Evolutionary conservation across 2,888 invertebrate genomes (phyloP).

Genomic region (Hirudinaria manillensis): DNA sequence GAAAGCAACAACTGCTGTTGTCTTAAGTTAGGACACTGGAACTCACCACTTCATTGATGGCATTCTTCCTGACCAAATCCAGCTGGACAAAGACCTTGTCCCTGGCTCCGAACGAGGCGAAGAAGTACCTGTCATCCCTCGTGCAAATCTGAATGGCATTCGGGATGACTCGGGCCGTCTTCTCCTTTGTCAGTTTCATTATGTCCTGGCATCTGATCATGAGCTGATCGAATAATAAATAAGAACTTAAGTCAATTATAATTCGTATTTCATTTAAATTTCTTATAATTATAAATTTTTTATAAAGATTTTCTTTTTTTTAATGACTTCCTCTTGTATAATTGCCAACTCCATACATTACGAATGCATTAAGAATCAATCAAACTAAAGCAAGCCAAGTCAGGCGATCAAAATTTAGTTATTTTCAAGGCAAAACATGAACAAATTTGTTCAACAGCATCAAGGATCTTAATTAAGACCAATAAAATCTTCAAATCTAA

Average conservation of each 20-base stretch:
- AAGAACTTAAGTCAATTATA: no score
- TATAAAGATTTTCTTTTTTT: no score
- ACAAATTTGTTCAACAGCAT: not conserved
- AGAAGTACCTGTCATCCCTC: conserved; percentile 73
- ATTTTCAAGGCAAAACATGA: not conserved
- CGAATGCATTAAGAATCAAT: not conserved
- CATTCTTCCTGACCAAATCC: conserved; percentile 92
- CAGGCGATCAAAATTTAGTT: not conserved
- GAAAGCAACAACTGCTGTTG: no score
- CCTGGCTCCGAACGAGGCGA: conserved; percentile 85
- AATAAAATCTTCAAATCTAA: not conserved
- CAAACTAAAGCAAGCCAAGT: not conserved
- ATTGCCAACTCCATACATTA: not conserved
- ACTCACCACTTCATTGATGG: conserved; percentile 70
- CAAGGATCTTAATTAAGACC: not conserved
- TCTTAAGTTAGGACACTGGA: no score
- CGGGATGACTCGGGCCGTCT: conserved; percentile 70
- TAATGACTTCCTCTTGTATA: no score
- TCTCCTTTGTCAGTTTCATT: conserved; percentile 76
- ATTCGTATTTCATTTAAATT: no score
- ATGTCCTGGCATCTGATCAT: conserved; percentile 83
- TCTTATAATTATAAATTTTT: no score
- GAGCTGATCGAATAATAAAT: conserved; percentile 55
- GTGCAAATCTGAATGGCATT: conserved; percentile 76
- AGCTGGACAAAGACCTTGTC: conserved; percentile 93